Conservation (phyloP, 2,888 invertebrate genomes). For the Pimpla rufipes region DNA sequence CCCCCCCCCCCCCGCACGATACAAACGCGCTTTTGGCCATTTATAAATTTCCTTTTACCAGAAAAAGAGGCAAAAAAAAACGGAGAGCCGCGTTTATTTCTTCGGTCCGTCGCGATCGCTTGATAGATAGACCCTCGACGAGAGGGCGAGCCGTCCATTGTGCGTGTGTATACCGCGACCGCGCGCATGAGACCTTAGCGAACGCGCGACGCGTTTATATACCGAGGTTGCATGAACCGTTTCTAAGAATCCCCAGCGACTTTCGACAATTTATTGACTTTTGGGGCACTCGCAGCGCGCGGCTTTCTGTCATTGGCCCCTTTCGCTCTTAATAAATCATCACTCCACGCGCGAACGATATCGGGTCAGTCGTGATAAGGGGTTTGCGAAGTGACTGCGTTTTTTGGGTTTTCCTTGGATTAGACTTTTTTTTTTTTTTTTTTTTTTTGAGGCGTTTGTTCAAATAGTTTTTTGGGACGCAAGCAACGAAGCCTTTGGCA, state of each 20-base stretch:
- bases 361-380: conserved; percentile 20
- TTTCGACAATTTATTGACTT: conserved; percentile 61
- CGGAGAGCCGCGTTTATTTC: conserved; percentile 22
- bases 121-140: conserved; percentile 49
- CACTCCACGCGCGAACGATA: conserved; percentile 32
- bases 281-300: conserved; percentile 36
- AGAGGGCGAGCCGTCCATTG: conserved; percentile 50
- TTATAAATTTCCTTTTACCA: conserved; percentile 26
- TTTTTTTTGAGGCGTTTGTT: conserved; percentile 27
- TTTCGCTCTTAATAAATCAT: conserved; percentile 55
- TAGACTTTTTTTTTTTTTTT: neutral
- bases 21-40: neutral
- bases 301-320: conserved; percentile 36
- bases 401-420: neutral
- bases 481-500: neutral
- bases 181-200: conserved; percentile 39
- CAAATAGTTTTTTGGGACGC: conserved; percentile 24
- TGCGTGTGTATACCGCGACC: conserved; percentile 54
- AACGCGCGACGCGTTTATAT: conserved; percentile 15
- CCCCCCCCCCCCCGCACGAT: neutral
- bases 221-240: conserved; percentile 22
- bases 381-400: conserved; percentile 34
- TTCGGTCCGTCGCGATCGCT: conserved; percentile 38
- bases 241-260: conserved; percentile 50
- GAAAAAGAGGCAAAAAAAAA: conserved; percentile 31